Percentiles rank a stretch among this genome's conserved stretches.
These are phyloP conservation scores for Carpatolechia fugitivella DNA, from an alignment of 2,888 invertebrate species.

Conservation along the genomic window DNA sequence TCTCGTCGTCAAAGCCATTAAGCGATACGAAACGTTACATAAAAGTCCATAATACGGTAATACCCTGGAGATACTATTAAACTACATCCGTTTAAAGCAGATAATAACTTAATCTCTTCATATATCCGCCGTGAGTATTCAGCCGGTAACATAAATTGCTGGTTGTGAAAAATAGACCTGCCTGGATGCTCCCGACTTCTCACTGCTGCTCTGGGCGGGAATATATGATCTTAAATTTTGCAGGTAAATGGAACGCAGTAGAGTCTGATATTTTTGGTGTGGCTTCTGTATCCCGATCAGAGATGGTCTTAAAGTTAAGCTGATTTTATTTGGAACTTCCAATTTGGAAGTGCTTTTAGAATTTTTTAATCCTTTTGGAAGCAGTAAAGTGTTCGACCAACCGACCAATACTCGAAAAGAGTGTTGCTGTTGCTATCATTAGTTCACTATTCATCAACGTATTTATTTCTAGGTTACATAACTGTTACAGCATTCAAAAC, in stretches of 20 bases:
- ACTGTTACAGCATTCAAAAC: too few relatives aligned
- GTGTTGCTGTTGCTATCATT: too few relatives aligned
- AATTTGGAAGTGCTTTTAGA: too few relatives aligned
- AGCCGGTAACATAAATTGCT: constrained; percentile 56
- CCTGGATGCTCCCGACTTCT: constrained; percentile 22
- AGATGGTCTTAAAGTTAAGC: too few relatives aligned
- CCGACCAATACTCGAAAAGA: too few relatives aligned
- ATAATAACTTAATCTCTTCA: constrained; percentile 61
- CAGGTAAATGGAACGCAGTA: constrained; percentile 32
- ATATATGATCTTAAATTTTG: constrained; percentile 49
- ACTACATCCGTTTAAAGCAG: constrained; percentile 36
- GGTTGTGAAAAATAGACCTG: constrained; percentile 57
- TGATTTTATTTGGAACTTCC: too few relatives aligned
- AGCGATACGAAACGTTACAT: not conserved
- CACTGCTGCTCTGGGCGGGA: constrained; percentile 25
- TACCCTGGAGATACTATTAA: constrained; percentile 19
- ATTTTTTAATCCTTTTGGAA: too few relatives aligned
- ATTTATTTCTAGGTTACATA: too few relatives aligned
- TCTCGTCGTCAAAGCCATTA: not conserved
- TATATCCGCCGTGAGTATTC: constrained; percentile 46
- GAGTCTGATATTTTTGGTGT: constrained; percentile 10
- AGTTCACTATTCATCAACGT: too few relatives aligned
- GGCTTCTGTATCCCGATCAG: constrained; percentile 4
- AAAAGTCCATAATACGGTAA: not conserved
- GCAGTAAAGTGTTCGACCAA: too few relatives aligned